Base-by-base conservation (phyloP, 2,888 invertebrate species). In the Phorcus lineatus region DNA sequence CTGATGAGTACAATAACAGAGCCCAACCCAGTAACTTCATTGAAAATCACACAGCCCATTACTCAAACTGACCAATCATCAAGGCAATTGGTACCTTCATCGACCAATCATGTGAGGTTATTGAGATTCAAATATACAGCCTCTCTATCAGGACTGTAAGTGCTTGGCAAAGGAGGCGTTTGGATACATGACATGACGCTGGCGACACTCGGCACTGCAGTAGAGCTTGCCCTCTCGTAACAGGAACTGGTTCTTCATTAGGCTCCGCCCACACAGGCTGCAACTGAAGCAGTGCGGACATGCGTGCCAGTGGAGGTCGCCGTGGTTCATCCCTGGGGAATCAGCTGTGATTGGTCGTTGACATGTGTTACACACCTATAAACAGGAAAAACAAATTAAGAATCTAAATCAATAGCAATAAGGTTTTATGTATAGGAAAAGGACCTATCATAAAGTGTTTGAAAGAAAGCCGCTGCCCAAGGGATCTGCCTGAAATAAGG, bases 251-350 rank as follows among this genome's bases (percentile, higher is more conserved):
- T 89, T 88, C 83, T 90, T 90, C 77, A 90, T 87, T 31, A 90
- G 85, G 70, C 87, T 88, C 7, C 85, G 83, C 13, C 86, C 86
- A 81, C 90, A 90, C 19, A 86, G 83, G 77, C 86, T 87, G 78
- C 90, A 90, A 81, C 89, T 88, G 82, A 90, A 90, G 81, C 90
- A 90, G 80, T 90, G 90, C 17, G 90, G 90, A 79, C 90, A 90
- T 0, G 90, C 90, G 80, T 90, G 90, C 90, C 90, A 90, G 84
- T 90, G 89, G 74, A 85, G 84, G 17, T 88, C 86, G 9, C 89
- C 88, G 82, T 90, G 90, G 1, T 89, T 89, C 55, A 90, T 81
- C 6, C 90, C 90, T 0, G 90, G 90, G 2, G 89, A 89, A 75
- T 90, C 90, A 0, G 90, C 89, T 0, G 90, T 89, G 36, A 90